Conservation (phyloP, 2,797 vertebrate genomes). For the Malacoctenus gilli region DNA sequence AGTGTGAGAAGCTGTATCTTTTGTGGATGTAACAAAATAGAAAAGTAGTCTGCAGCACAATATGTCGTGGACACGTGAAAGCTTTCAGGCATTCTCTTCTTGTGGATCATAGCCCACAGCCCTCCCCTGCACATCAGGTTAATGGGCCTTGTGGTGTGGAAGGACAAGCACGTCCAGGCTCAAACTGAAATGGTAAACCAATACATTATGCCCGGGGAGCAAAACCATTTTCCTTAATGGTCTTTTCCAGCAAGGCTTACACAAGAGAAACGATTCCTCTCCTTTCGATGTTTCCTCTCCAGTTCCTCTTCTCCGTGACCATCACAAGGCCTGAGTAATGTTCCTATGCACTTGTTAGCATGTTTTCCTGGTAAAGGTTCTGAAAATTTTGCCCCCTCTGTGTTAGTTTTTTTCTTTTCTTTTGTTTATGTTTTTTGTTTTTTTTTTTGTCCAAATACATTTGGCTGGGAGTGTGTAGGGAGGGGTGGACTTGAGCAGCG, state of each 20-base stretch:
- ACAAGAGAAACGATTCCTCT: conserved; percentile 76
- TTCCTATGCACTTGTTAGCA: conserved; percentile 86
- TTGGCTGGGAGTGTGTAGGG: conserved; percentile 71
- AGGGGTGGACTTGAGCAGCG: conserved; percentile 59
- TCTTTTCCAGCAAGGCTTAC: conserved; percentile 80
- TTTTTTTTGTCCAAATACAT: conserved; percentile 73
- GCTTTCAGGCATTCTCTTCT: conserved; percentile 80
- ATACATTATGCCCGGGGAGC: conserved; percentile 80
- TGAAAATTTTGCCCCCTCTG: conserved; percentile 64
- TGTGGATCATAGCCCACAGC: conserved; percentile 75
- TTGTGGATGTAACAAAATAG: conserved; percentile 82
- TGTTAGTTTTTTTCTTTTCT: conserved; percentile 67
- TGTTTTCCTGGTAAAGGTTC: conserved; percentile 78
- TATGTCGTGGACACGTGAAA: conserved; percentile 81
- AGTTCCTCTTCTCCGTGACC: conserved; percentile 76
- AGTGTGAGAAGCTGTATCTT: conserved; percentile 80
- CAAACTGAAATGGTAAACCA: conserved; percentile 82
- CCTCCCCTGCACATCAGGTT: conserved; percentile 79
- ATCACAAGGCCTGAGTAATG: conserved; percentile 80
- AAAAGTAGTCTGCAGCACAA: conserved; percentile 83
- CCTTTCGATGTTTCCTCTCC: conserved; percentile 75
- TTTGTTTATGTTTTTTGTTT: conserved; percentile 70
- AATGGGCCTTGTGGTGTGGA: conserved; percentile 80
- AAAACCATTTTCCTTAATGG: conserved; percentile 80
- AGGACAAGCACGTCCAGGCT: conserved; percentile 79